Percentiles rank a stretch among this genome's conserved stretches.
phyloP scores from a whole-genome alignment of 2,888 invertebrate species.

The Diloba caeruleocephala region DNA sequence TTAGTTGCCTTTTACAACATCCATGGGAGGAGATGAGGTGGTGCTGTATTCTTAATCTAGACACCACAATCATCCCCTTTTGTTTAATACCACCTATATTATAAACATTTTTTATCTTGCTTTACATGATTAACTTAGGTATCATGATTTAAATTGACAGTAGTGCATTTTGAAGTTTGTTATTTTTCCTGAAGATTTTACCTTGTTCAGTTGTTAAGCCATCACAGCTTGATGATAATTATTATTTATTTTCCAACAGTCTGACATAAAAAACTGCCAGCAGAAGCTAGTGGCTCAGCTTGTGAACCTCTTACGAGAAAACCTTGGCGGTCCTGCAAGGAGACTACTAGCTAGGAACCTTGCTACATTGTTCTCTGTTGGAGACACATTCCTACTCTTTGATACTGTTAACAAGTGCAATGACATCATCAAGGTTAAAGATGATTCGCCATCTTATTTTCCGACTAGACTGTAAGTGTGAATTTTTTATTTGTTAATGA shows the following conservation, averaged over 20 bases:
- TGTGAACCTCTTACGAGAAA: constrained; percentile 95
- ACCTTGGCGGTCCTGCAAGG: constrained; percentile 98
- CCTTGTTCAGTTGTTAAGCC: too few relatives aligned
- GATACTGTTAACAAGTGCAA: constrained; percentile 99
- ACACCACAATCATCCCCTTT: too few relatives aligned
- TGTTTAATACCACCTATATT: too few relatives aligned
- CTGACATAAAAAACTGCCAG: constrained; percentile 98
- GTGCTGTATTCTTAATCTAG: too few relatives aligned
- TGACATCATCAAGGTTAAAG: constrained; percentile 98
- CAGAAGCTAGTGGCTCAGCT: constrained; percentile 98
- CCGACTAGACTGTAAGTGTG: constrained; percentile 96
- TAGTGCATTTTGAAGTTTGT: too few relatives aligned
- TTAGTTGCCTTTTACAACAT: too few relatives aligned
- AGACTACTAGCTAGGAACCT: constrained; percentile 96
- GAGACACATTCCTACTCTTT: constrained; percentile 98
- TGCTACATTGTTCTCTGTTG: constrained; percentile 98
- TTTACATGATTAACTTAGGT: too few relatives aligned
- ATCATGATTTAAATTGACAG: too few relatives aligned
- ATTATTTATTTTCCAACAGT: constrained; percentile 87
- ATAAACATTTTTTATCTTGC: not conserved
- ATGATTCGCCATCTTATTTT: constrained; percentile 98
- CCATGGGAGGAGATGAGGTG: too few relatives aligned
- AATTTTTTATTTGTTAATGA: not conserved
- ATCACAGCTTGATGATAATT: too few relatives aligned
- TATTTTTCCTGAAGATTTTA: too few relatives aligned